phyloP scores from a whole-genome alignment of 2,797 vertebrate species.

The Rhinichthys osculus region DNA sequence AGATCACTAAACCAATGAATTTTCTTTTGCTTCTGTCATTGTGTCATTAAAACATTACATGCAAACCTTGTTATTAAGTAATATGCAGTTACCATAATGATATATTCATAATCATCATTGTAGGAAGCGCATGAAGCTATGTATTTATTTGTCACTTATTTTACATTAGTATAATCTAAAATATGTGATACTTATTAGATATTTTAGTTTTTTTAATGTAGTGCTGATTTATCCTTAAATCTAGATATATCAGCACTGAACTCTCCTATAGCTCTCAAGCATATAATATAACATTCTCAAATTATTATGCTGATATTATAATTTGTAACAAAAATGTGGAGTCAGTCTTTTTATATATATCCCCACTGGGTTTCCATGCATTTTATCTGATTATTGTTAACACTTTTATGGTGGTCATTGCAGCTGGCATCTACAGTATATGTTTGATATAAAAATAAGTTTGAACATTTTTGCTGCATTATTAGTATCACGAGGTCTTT shows the following conservation, averaged over 20 bases:
- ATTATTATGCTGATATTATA: background rate
- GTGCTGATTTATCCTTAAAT: background rate
- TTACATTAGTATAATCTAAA: background rate
- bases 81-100: too few relatives aligned
- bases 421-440: background rate
- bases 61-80: background rate
- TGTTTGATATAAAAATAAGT: background rate
- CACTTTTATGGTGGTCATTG: background rate
- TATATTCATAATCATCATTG: background rate
- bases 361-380: background rate
- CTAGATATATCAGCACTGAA: background rate
- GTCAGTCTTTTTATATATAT: too few relatives aligned
- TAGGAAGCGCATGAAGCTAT: background rate
- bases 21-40: background rate
- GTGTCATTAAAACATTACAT: background rate
- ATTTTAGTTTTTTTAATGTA: background rate
- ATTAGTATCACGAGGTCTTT: background rate
- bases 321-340: background rate
- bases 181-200: background rate
- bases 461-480: background rate
- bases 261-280: background rate
- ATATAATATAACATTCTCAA: background rate
- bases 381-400: background rate
- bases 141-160: background rate
- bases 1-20: rapidly evolving